These are phyloP conservation scores for Synanthedon vespiformis DNA, from an alignment of 2,888 invertebrate species.

Conservation along the genomic window DNA sequence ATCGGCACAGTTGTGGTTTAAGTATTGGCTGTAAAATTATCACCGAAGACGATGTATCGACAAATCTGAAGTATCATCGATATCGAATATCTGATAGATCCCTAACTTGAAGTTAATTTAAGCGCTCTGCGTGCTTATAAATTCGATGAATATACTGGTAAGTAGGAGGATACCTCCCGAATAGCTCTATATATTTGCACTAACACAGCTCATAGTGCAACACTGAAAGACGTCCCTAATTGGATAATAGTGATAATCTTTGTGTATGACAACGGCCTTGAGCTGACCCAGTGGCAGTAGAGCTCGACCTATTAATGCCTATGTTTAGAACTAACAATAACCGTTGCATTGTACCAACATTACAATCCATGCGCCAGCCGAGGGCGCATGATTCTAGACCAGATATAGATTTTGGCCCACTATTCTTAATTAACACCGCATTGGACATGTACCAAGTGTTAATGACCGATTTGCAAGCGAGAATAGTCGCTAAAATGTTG, in stretches of 20 bases:
- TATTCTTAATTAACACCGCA: slow-evolving; percentile 51
- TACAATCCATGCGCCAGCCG: neutral
- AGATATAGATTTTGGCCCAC: slow-evolving; percentile 52
- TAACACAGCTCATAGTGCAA: slow-evolving; percentile 14
- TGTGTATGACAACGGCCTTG: slow-evolving; percentile 38
- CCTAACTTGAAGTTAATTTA: too few species aligned
- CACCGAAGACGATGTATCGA: too few species aligned
- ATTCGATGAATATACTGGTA: too few species aligned
- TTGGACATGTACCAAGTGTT: slow-evolving; percentile 62
- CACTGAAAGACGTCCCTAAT: slow-evolving; percentile 47
- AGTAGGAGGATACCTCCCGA: too few species aligned
- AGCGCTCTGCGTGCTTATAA: too few species aligned
- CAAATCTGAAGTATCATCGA: too few species aligned
- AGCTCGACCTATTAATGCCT: neutral
- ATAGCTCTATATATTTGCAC: too few species aligned
- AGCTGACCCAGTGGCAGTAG: slow-evolving; percentile 18
- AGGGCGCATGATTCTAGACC: slow-evolving; percentile 19
- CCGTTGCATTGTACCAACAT: neutral
- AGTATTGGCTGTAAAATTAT: too few species aligned
- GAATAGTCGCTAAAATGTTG: slow-evolving; percentile 32
- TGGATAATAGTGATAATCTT: slow-evolving; percentile 57
- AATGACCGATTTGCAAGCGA: slow-evolving; percentile 40
- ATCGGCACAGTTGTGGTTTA: too few species aligned
- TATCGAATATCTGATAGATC: too few species aligned
- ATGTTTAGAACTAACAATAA: neutral